A percentile compares a stretch with the other conserved stretches of the same genome.
Conservation (phyloP, 2,888 invertebrate genomes). For the Brenthis hecate region DNA sequence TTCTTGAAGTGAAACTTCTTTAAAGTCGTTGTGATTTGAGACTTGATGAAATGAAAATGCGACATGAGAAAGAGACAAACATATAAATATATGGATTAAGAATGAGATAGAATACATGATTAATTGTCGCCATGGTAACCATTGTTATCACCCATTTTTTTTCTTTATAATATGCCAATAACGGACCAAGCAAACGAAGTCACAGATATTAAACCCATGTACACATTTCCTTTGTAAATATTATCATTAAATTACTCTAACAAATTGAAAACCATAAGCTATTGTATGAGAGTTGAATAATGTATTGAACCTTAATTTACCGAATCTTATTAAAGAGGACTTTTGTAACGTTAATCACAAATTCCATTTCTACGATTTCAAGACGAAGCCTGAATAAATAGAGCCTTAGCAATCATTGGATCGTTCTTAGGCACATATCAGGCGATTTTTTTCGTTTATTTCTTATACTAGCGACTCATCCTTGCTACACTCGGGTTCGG, state of each 20-base stretch:
- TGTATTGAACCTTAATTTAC: slow-evolving; percentile 26
- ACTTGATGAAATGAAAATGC: too few relatives aligned
- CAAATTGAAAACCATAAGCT: slow-evolving; percentile 11
- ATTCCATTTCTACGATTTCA: slow-evolving; percentile 24
- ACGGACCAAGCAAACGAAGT: too few relatives aligned
- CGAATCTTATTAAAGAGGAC: slow-evolving; percentile 23
- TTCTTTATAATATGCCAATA: too few relatives aligned
- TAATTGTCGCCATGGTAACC: too few relatives aligned
- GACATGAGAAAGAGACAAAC: too few relatives aligned
- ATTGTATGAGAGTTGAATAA: slow-evolving; percentile 11
- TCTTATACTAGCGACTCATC: too few relatives aligned
- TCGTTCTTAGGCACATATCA: slow-evolving; percentile 10
- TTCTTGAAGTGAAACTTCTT: too few relatives aligned
- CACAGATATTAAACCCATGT: neutral
- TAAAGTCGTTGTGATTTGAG: too few relatives aligned
- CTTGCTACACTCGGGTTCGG: too few relatives aligned
- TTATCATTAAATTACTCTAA: neutral
- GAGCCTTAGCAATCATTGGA: slow-evolving; percentile 5
- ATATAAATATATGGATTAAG: too few relatives aligned
- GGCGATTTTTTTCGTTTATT: neutral
- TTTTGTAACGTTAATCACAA: slow-evolving; percentile 25
- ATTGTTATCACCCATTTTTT: too few relatives aligned
- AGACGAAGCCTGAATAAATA: slow-evolving; percentile 23
- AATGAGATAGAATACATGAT: too few relatives aligned
- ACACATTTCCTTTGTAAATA: slow-evolving; percentile 2